These are phyloP conservation scores for Parambassis ranga DNA, from an alignment of 2,797 vertebrate genomes.

Conservation along the genomic window DNA sequence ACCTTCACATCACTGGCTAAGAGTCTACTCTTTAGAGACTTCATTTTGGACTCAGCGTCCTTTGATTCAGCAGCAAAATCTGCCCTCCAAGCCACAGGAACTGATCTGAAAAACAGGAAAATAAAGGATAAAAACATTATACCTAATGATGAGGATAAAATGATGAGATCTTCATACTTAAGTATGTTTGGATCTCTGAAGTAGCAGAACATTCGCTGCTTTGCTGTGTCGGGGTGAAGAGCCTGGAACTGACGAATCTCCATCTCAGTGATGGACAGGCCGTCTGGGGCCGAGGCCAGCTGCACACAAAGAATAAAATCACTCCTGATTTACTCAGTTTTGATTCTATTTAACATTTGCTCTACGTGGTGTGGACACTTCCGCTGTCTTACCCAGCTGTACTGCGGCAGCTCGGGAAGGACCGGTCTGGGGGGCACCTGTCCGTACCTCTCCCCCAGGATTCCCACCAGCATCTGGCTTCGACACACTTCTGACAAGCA, in stretches of 20 bases:
- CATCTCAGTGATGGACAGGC: constrained; percentile 89
- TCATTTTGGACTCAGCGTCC: constrained; percentile 78
- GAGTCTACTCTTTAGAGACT: constrained; percentile 79
- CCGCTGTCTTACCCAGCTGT: constrained; percentile 83
- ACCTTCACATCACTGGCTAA: constrained; percentile 61
- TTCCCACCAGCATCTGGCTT: constrained; percentile 84
- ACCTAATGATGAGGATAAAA: neutral
- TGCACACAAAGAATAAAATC: constrained; percentile 32
- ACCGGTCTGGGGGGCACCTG: constrained; percentile 74
- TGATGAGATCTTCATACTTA: constrained; percentile 79
- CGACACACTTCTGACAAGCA: constrained; percentile 88
- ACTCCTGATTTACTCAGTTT: too few relatives aligned
- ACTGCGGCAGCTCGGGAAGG: constrained; percentile 84
- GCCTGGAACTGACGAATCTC: constrained; percentile 87
- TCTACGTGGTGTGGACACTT: neutral
- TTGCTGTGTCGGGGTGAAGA: constrained; percentile 50
- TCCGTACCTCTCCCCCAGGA: constrained; percentile 88
- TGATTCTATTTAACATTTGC: too few relatives aligned
- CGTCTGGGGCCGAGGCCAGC: constrained; percentile 78
- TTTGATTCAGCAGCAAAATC: constrained; percentile 86
- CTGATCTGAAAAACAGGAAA: constrained; percentile 69
- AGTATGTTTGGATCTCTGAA: constrained; percentile 80
- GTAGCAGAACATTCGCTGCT: constrained; percentile 82
- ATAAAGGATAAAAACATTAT: neutral
- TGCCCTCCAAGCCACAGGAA: constrained; percentile 85